Percentiles rank a stretch among this genome's conserved stretches.
phyloP scores from a whole-genome alignment of 2,113 vertebrate genomes.

The Petaurus breviceps region DNA sequence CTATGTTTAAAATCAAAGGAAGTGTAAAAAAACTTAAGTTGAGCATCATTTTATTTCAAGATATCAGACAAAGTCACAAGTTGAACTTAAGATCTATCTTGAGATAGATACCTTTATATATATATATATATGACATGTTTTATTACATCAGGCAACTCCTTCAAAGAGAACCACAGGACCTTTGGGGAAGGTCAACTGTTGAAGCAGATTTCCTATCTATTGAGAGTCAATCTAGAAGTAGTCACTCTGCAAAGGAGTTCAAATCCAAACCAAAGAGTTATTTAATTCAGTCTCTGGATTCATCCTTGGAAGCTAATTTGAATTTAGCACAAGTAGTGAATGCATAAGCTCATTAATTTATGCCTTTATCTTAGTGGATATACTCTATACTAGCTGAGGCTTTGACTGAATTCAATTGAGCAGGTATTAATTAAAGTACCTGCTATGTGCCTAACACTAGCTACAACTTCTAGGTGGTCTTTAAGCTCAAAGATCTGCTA shows the following conservation, averaged over 20 bases:
- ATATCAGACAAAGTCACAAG: not conserved
- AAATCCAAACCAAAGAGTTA: not conserved
- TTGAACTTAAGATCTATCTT: not conserved
- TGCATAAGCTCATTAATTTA: not conserved
- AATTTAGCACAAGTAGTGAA: too few relatives aligned
- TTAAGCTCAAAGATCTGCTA: not conserved
- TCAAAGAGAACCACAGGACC: not conserved
- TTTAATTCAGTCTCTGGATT: not conserved
- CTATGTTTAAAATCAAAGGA: constrained; percentile 4
- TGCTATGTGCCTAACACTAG: not conserved
- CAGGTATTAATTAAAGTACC: not conserved
- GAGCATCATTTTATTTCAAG: not conserved
- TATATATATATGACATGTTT: not conserved
- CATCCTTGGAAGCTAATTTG: too few relatives aligned
- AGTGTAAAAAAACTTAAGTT: not conserved
- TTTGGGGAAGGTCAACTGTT: not conserved
- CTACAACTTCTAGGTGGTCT: too few relatives aligned
- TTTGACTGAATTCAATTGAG: not conserved
- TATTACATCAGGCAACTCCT: not conserved
- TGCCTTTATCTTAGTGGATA: not conserved
- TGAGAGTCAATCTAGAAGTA: not conserved
- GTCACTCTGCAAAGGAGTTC: not conserved
- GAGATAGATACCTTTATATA: too few relatives aligned
- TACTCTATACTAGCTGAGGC: not conserved
- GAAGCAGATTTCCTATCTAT: not conserved